phyloP scores from a whole-genome alignment of 2,113 vertebrate genomes.

The Marmota flaviventris region DNA sequence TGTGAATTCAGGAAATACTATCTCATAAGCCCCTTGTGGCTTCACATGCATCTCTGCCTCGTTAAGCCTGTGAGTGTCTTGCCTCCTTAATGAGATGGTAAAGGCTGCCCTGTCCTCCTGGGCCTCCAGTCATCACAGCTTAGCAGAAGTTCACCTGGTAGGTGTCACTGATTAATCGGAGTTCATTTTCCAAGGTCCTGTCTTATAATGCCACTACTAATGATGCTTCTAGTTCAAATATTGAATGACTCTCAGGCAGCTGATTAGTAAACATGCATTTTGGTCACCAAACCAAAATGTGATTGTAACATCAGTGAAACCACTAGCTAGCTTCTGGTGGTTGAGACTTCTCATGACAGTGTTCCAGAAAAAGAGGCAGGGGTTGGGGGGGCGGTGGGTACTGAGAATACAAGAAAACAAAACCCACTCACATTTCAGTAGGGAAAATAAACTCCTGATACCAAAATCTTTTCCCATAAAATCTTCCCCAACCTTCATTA shows the following conservation, averaged over 20 bases:
- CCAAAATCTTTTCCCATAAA: not conserved
- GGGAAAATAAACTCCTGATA: slow-evolving; percentile 20
- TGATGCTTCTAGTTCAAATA: not conserved
- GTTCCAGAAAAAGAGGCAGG: not conserved
- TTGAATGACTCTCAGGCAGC: not conserved
- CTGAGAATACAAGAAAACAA: not conserved
- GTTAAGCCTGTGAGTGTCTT: not conserved
- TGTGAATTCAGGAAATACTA: not conserved
- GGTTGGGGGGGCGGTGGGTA: rapidly evolving
- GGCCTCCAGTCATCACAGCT: not conserved
- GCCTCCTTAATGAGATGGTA: not conserved
- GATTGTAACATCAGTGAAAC: not conserved
- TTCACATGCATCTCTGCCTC: not conserved
- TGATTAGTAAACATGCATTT: not conserved
- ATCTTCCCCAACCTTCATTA: not conserved
- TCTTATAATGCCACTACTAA: not conserved
- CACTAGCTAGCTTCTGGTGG: not conserved
- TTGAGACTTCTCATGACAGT: not conserved
- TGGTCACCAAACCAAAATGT: not conserved
- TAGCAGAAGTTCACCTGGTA: not conserved
- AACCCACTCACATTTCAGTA: not conserved
- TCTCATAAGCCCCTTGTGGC: not conserved
- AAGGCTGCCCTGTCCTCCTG: not conserved
- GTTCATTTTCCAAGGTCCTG: not conserved
- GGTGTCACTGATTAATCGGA: not conserved